Base-by-base conservation (phyloP, 2,888 invertebrate genomes). In the Pandemis corylana region DNA sequence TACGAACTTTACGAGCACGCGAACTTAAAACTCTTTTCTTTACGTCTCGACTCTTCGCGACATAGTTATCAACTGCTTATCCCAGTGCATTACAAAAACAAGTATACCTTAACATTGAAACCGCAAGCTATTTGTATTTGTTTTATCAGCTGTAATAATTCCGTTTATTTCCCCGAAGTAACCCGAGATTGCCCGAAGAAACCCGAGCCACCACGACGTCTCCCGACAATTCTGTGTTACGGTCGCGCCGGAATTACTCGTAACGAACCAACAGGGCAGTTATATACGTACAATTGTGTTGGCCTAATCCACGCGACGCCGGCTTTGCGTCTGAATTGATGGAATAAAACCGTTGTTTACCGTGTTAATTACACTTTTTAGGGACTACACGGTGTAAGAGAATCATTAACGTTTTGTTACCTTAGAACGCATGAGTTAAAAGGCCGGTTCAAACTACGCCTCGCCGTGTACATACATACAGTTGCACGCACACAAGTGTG, bases 291-390 rank as follows among this genome's bases (percentile, higher is more conserved):
- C 36, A 65, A 44, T 68, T 66, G 61, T 66, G 65, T 70, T 61
- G 74, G 65, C n/a, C 59, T 66, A 65, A 72, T 44, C 68, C 51
- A 28, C 28, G 28, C 28, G 51, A 65, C 59, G 36, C 41, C 68
- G 61, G 49, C 69, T 74, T 61, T 61, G 41, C 61, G 63, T 44
- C 12, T 10, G 59, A 65, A 69, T 68, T 69, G 63, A 53, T 28
- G 69, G 44, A 42, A 46, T 61, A 42, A 53, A 64, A 46, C 64
- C 59, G 15, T 46, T 49, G 59, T 41, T 42, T 44, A 65, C 61
- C 42, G 65, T 49, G 69, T 66, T 74, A 74, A 74, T 74, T 70
- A 66, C 59, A 42, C 51, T 66, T 74, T 72, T 70, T 61, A 69
- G 42, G 72, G 42, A 59, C 46, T 46, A n/a, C 42, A 63, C 56